phyloP scores from a whole-genome alignment of 2,797 vertebrate genomes.

The Carcharodon carcharias region DNA sequence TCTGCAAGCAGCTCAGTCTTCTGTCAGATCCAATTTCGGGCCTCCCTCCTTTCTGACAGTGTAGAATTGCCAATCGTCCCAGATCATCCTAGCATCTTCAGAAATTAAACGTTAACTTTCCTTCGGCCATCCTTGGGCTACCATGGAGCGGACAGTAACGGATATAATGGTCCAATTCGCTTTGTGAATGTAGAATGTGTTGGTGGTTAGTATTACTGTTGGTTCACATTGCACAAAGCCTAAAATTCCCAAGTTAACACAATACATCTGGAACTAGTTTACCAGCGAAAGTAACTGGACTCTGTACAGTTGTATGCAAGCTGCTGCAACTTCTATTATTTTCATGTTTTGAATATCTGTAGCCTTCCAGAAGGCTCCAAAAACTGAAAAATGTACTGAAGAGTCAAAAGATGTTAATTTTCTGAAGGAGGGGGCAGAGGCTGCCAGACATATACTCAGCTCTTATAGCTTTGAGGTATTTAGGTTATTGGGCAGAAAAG shows the following conservation, averaged over 20 bases:
- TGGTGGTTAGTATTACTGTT: neutral
- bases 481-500: neutral
- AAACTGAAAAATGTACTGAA: neutral
- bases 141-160: neutral
- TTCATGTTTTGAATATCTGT: neutral
- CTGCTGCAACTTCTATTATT: neutral
- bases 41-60: neutral
- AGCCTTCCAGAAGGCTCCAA: neutral
- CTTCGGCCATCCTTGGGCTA: neutral
- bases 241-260: conserved; percentile 2
- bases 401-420: neutral
- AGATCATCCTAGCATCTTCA: neutral
- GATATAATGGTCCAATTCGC: neutral
- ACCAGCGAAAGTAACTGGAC: neutral
- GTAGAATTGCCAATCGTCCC: neutral
- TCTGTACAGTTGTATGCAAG: neutral
- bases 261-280: conserved; percentile 3
- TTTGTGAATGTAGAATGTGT: conserved; percentile 5
- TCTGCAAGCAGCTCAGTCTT: neutral
- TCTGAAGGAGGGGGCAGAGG: neutral
- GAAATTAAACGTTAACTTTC: neutral
- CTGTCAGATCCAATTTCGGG: neutral
- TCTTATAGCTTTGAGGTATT: neutral
- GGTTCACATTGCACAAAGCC: neutral
- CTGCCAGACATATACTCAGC: neutral